These are phyloP conservation scores for Limnephilus marmoratus DNA, from an alignment of 2,888 invertebrate genomes.

Conservation along the genomic window DNA sequence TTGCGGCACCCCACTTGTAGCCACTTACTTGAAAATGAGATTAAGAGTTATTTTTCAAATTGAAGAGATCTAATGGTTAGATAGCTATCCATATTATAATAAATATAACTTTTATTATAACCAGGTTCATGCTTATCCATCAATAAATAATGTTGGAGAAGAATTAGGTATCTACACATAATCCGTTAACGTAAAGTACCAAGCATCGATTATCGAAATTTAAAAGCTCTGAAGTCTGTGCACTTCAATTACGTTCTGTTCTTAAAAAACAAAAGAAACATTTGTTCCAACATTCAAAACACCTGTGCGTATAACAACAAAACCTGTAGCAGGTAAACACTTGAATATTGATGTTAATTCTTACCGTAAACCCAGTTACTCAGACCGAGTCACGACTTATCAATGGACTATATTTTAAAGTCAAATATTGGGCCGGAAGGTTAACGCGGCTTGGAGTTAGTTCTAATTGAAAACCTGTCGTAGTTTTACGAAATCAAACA, in stretches of 20 bases:
- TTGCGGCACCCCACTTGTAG: too few relatives aligned
- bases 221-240: neutral
- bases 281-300: conserved; percentile 2
- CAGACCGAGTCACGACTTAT: conserved; percentile 10
- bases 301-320: neutral
- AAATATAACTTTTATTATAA: neutral
- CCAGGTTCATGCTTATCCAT: neutral
- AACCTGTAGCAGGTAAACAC: neutral
- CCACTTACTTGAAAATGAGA: too few relatives aligned
- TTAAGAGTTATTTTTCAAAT: too few relatives aligned
- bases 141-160: neutral
- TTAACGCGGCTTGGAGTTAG: neutral
- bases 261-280: neutral
- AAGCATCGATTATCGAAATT: neutral
- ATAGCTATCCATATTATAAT: too few relatives aligned
- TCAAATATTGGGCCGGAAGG: neutral
- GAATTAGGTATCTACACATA: neutral
- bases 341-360: conserved; percentile 13
- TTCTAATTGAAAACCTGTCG: neutral
- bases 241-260: neutral
- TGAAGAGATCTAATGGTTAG: too few relatives aligned
- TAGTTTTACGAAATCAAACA: neutral
- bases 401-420: conserved; percentile 8
- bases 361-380: conserved; percentile 24
- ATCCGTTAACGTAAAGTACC: neutral